Evolutionary conservation across 2,888 invertebrate genomes (phyloP), one percentile per base, ranked within the genome.

Genomic region (Agonum fuliginosum): DNA sequence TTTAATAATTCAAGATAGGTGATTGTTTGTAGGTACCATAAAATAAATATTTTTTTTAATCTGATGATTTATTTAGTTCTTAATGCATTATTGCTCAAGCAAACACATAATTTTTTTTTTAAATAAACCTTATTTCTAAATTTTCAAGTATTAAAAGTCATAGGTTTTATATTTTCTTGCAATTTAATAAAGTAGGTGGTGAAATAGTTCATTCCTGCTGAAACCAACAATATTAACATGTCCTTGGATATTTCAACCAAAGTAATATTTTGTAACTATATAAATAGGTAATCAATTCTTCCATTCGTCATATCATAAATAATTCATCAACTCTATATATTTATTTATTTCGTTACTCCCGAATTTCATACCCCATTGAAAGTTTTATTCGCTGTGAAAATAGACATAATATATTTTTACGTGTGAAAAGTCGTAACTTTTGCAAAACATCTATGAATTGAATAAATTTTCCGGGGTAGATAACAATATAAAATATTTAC

Each of bases 401-500:
- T 67, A 67, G 54, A 72, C 34, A 54, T 71, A 54, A 72, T 72
- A 72, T 62, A 73, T 73, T 58, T 73, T 73, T 58, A 73, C 73
- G 73, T 34, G 73, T 62, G 43, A 73, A 72, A 72, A 72, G 72
- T 72, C 72, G 72, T 72, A 72, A 72, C 51, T 72, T 14, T 27
- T 41, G 73, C 58, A 73, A 73, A 73, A 73, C 41, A 58, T 58
- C 41, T 73, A 73, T 73, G 73, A 73, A 73, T 73, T 73, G 73
- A 73, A 73, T 73, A 73, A 73, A 73, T 73, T 73, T 73, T 22
- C 73, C 54, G 41, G 73, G 62, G 62, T 62, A 73, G 73, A 73
- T 73, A 73, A 73, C 73, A 73, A 62, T 62, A 73, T 73, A 73
- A 73, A 73, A 73, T 73, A 73, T 73, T 73, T 41, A 73, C 62